Evolutionary conservation across 2,797 vertebrate species (phyloP), one percentile per base, ranked within the genome.

Genomic region (Gephyroberyx darwinii): DNA sequence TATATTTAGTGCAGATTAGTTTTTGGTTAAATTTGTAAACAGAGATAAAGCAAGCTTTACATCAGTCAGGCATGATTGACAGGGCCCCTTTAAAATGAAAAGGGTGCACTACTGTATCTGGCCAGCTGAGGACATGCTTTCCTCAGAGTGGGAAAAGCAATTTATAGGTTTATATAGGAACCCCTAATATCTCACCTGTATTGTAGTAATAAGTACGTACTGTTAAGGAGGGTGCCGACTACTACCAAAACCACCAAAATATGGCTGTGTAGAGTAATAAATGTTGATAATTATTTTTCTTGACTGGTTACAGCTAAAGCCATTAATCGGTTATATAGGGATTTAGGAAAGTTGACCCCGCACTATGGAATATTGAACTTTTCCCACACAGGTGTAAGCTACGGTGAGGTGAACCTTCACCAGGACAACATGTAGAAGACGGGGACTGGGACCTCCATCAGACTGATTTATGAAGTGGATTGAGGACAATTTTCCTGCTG

Each of bases 401-500:
- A 10, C 54, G 55, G 45, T 4, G 57, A 77, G 63, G 69, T 54
- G 70, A 86, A 77, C 80, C 72, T 78, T 30, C 83, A 82, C 9
- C 71, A 17, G 61, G 71, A 51, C 56, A 30, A 16, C 61, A 47
- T 26, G 83, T 74, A 64, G 59, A 78, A 78, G 90, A 90, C 82
- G 77, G 83, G 81, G 90, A 53, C 5, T 13, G 48, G 55, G 87
- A 90, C 87, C 89, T 84, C 92, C 81, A 59, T 67, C 75, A 47
- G 84, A 78, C 84, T 89, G 90, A 86, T 89, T 90, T 91, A 92
- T 93, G 92, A 94, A 93, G 79, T 92, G 90, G 92, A 93, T 93
- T 90, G 90, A 88, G 92, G 90, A 93, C 94, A 94, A 95, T 95
- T 95, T 94, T 93, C 92, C 90, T 91, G 94, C 93, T 95, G 94